Evolutionary conservation across 2,888 invertebrate species (phyloP).

Genomic region (Spatulosminthurus flaviceps): DNA sequence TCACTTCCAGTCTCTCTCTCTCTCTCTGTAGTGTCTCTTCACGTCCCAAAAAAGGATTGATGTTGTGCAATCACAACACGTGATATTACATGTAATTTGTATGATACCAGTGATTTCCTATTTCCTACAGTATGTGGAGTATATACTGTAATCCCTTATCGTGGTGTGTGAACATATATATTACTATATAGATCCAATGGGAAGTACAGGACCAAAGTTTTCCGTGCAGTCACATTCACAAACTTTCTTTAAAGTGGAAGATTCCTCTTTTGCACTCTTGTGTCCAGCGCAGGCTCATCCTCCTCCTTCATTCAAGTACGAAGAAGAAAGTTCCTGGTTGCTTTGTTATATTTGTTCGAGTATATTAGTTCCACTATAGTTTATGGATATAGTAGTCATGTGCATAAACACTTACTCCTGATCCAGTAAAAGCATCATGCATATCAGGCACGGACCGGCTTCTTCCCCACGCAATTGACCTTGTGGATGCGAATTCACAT

Average conservation of each 20-base stretch:
- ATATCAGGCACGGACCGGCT: background rate
- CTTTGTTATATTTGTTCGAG: too few species aligned
- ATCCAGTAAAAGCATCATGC: background rate
- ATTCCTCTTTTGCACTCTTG: constrained; percentile 50
- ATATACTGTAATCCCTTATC: too few species aligned
- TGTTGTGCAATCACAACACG: background rate
- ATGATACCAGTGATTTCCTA: too few species aligned
- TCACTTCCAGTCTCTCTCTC: constrained; percentile 37
- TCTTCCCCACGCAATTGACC: background rate
- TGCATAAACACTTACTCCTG: too few species aligned
- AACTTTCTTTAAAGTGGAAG: constrained; percentile 42
- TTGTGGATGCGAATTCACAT: constrained; percentile 4
- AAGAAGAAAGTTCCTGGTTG: constrained; percentile 12
- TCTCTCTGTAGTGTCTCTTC: background rate
- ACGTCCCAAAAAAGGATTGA: background rate
- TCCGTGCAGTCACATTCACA: constrained; percentile 67
- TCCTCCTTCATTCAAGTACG: constrained; percentile 60
- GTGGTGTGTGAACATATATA: background rate
- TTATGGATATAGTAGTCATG: too few species aligned
- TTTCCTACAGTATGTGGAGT: too few species aligned
- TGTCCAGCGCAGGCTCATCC: constrained; percentile 64
- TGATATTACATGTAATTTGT: too few species aligned
- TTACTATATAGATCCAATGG: constrained; percentile 66
- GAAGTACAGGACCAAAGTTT: constrained; percentile 67
- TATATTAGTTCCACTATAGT: too few species aligned